These are phyloP conservation scores for Dysmachus trigonus DNA, from an alignment of 2,888 invertebrate species.

Conservation along the genomic window DNA sequence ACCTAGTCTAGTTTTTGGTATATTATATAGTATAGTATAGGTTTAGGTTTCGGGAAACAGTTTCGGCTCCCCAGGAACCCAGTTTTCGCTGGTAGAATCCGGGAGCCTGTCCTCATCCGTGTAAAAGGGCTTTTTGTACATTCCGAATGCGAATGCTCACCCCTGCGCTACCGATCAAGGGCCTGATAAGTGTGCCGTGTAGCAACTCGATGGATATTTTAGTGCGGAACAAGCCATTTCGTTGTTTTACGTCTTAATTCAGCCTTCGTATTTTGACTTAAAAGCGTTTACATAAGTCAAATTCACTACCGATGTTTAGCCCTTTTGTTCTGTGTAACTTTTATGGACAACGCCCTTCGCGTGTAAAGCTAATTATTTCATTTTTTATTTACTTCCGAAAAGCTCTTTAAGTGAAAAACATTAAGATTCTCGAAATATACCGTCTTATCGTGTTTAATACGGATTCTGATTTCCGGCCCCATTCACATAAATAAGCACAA, in stretches of 20 bases:
- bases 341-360: background rate
- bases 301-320: background rate
- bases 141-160: constrained; percentile 12
- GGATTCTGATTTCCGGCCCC: background rate
- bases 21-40: no score
- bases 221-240: constrained; percentile 10
- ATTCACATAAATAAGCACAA: background rate
- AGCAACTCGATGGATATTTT: constrained; percentile 7
- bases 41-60: background rate
- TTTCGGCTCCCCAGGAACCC: background rate
- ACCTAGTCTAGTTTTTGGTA: background rate
- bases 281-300: background rate
- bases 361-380: background rate
- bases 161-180: background rate
- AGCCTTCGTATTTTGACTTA: background rate
- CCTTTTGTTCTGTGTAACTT: background rate
- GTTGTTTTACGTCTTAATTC: constrained; percentile 31
- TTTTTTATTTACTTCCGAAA: background rate
- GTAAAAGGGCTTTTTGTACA: constrained; percentile 19
- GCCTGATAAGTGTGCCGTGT: background rate
- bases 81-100: background rate
- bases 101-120: background rate
- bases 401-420: background rate
- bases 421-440: background rate
- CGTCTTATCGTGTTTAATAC: background rate